These are phyloP conservation scores for Beaufortia kweichowensis DNA, from an alignment of 2,113 vertebrate species.

Conservation along the genomic window DNA sequence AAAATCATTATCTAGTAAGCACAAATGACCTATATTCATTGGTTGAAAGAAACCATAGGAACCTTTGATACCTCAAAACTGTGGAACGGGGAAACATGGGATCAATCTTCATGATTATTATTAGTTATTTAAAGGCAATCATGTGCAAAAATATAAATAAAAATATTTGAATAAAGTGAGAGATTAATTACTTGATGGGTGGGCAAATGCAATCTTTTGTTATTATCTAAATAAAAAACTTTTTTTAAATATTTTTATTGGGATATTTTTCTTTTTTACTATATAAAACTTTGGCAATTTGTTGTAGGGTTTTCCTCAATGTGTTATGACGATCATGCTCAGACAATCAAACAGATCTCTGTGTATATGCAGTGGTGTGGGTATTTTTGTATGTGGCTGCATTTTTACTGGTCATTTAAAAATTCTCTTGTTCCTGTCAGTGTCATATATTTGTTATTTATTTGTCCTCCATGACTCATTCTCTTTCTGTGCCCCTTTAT, in stretches of 20 bases:
- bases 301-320: not conserved
- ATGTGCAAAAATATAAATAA: no score
- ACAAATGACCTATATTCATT: no score
- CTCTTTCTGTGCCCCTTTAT: not conserved
- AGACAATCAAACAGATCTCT: constrained; percentile 9
- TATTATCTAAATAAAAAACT: not conserved
- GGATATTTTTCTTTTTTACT: not conserved
- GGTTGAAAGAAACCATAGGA: no score
- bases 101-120: no score
- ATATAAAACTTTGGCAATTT: not conserved
- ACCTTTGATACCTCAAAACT: not conserved
- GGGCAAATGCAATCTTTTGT: not conserved
- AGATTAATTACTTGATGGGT: not conserved
- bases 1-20: no score
- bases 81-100: not conserved
- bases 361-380: not conserved
- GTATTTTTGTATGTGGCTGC: not conserved
- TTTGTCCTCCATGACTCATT: constrained; percentile 6
- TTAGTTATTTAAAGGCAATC: no score
- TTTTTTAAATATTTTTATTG: not conserved
- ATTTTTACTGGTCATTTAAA: no score
- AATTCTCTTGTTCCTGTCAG: no score
- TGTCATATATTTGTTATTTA: constrained; percentile 11
- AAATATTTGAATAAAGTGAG: no score
- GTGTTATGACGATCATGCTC: constrained; percentile 8